These are phyloP conservation scores for Burhinus oedicnemus DNA, from an alignment of 2,113 vertebrate genomes.

Conservation along the genomic window DNA sequence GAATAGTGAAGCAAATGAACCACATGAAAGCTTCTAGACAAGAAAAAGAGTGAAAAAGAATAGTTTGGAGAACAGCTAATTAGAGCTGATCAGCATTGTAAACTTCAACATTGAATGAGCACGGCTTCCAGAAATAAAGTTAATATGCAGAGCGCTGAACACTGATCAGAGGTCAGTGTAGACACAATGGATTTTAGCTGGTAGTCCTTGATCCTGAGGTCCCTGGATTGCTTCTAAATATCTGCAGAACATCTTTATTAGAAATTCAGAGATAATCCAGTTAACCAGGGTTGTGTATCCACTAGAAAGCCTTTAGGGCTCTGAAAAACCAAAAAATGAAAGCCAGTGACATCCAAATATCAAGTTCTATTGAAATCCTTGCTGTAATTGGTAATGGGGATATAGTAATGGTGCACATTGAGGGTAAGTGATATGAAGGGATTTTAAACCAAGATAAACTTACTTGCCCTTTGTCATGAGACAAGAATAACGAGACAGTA, in stretches of 20 bases:
- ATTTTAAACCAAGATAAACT: conserved; percentile 40
- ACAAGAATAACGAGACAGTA: conserved; percentile 11
- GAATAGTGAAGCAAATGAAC: not conserved
- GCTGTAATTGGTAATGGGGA: not conserved
- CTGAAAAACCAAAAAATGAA: not conserved
- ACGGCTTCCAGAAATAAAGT: not conserved
- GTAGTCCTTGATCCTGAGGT: not conserved
- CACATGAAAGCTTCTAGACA: not conserved
- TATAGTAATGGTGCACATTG: not conserved
- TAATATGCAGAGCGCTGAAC: not conserved
- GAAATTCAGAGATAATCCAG: not conserved
- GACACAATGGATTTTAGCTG: not conserved
- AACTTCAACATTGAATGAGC: not conserved
- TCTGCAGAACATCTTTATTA: not conserved
- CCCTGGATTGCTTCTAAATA: not conserved
- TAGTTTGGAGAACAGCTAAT: not conserved
- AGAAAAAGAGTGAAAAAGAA: not conserved
- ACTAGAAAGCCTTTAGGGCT: not conserved
- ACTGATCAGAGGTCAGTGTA: not conserved
- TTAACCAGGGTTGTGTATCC: not conserved
- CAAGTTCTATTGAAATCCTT: not conserved
- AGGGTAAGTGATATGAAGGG: not conserved
- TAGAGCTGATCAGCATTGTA: not conserved
- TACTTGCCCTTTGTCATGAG: conserved; percentile 13
- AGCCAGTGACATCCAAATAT: not conserved